Evolutionary conservation across 2,888 invertebrate genomes (phyloP).

Genomic region (Alentia gelatinosa): DNA sequence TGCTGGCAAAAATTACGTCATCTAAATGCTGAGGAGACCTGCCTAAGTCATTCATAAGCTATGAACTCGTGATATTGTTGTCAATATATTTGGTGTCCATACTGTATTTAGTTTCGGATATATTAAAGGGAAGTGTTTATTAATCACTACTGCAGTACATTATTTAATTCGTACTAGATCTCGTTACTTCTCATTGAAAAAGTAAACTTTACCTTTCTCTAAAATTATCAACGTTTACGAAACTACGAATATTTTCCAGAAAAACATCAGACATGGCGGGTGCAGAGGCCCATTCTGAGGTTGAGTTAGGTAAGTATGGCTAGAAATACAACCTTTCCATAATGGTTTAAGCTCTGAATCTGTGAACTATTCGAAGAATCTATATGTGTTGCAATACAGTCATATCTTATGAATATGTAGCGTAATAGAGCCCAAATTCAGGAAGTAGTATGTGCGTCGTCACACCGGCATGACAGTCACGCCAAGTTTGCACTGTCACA

Average conservation of each 20-base stretch:
- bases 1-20: no score
- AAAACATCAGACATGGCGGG: conserved; percentile 47
- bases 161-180: no score
- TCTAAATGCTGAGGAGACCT: no score
- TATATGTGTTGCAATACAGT: neutral
- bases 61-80: neutral
- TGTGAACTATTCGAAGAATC: neutral
- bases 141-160: no score
- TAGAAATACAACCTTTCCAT: neutral
- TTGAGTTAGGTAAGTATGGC: neutral
- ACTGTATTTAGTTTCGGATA: neutral
- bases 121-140: neutral
- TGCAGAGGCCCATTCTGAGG: conserved; percentile 6
- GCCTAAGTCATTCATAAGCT: no score
- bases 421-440: neutral
- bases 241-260: neutral
- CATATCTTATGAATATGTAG: neutral
- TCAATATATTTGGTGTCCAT: neutral
- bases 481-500: neutral
- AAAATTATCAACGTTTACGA: neutral
- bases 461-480: conserved; percentile 2
- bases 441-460: neutral
- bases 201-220: no score
- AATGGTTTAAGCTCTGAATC: neutral
- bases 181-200: no score